phyloP scores from a whole-genome alignment of 2,113 vertebrate species.

The Eupsittula cactorum region DNA sequence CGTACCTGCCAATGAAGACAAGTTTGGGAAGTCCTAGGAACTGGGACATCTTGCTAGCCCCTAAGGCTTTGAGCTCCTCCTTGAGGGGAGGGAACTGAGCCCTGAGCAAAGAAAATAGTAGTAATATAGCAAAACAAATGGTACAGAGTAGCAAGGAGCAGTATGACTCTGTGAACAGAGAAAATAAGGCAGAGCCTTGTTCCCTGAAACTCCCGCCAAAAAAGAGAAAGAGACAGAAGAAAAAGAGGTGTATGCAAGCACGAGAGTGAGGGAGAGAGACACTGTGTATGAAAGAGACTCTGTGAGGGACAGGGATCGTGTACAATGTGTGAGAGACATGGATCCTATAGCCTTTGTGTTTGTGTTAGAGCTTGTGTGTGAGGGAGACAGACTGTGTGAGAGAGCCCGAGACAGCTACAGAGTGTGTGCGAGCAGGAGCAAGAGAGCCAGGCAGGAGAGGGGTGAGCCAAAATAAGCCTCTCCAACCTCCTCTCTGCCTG shows the following conservation, averaged over 20 bases:
- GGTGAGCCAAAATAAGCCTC: not conserved
- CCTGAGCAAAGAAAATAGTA: not conserved
- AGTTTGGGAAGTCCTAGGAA: not conserved
- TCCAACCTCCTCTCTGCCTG: not conserved
- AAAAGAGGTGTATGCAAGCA: not conserved
- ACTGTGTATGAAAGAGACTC: not conserved
- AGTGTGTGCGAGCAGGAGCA: rapidly evolving
- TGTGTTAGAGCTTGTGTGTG: not conserved
- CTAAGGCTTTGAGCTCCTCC: not conserved
- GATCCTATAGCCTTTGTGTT: not conserved
- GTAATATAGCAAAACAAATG: not conserved
- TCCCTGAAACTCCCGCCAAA: not conserved
- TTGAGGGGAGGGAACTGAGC: not conserved
- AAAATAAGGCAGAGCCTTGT: not conserved
- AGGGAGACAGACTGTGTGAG: not conserved
- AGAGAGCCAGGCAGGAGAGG: not conserved
- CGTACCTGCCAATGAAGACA: not conserved
- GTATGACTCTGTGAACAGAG: not conserved
- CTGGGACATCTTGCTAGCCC: not conserved
- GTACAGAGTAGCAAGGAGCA: not conserved
- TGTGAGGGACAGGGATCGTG: not conserved
- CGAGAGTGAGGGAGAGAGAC: not conserved
- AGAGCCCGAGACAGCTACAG: not conserved
- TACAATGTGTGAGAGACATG: not conserved
- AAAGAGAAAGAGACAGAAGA: not conserved